Evolutionary conservation across 2,113 vertebrate species (phyloP).

Genomic region (Melanotaenia duboulayi): DNA sequence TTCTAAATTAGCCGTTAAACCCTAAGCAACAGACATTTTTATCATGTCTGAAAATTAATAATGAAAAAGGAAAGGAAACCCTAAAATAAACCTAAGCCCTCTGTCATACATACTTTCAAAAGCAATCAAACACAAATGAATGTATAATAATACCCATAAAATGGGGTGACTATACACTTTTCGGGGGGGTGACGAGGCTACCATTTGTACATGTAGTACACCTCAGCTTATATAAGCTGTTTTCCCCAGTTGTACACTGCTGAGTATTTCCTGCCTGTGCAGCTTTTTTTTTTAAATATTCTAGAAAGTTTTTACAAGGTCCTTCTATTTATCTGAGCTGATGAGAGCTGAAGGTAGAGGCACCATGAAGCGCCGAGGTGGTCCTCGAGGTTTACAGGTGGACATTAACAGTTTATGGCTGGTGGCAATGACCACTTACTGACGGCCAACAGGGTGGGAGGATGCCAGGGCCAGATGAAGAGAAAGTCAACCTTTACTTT

Average conservation of each 20-base stretch:
- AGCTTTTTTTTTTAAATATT: not conserved
- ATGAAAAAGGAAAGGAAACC: too few relatives aligned
- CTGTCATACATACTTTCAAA: too few relatives aligned
- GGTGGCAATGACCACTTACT: conserved; percentile 46
- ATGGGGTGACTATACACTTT: too few relatives aligned
- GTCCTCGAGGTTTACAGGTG: conserved; percentile 48
- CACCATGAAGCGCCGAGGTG: conserved; percentile 18
- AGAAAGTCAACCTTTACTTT: conserved; percentile 27
- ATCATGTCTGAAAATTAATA: too few relatives aligned
- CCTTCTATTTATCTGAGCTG: not conserved
- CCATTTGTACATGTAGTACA: too few relatives aligned
- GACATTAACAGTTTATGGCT: conserved; percentile 52
- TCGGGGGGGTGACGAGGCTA: too few relatives aligned
- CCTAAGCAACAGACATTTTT: not conserved
- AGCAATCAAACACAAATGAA: too few relatives aligned
- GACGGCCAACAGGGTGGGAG: not conserved
- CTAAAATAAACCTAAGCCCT: too few relatives aligned
- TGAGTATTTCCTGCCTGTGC: too few relatives aligned
- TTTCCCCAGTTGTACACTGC: too few relatives aligned
- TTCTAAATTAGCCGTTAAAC: not conserved
- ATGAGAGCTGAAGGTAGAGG: conserved; percentile 4
- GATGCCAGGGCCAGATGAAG: not conserved
- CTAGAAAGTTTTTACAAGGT: not conserved
- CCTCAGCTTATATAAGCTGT: too few relatives aligned
- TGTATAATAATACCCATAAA: too few relatives aligned